Conservation (phyloP, 2,888 invertebrate species). For the Dilophus febrilis region DNA sequence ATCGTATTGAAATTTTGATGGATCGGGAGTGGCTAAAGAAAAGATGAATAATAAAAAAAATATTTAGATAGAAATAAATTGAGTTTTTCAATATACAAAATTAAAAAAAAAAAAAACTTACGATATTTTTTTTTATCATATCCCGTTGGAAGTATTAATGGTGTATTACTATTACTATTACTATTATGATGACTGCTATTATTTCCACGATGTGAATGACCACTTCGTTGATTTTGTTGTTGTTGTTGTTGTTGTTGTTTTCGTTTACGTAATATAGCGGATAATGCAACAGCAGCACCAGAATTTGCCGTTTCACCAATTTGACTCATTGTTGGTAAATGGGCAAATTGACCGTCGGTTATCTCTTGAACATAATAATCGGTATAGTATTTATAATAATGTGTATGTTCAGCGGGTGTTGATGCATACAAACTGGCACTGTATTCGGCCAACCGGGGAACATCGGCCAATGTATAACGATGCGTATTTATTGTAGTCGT, state of each 20-base stretch:
- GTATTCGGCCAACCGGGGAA: conserved; percentile 56
- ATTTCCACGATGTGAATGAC: conserved; percentile 21
- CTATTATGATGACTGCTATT: no score
- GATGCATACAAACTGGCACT: conserved; percentile 58
- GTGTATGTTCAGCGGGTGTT: conserved; percentile 48
- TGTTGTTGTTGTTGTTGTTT: conserved; percentile 19
- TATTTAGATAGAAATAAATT: conserved; percentile 4
- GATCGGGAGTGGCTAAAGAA: conserved; percentile 55
- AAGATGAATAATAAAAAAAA: not conserved
- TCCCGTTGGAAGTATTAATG: conserved; percentile 36
- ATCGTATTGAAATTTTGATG: conserved; percentile 83
- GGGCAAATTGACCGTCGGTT: conserved; percentile 21
- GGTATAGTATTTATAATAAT: conserved; percentile 53
- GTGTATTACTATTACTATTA: no score
- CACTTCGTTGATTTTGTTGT: conserved; percentile 17
- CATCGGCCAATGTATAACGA: conserved; percentile 41
- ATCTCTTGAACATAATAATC: conserved; percentile 44
- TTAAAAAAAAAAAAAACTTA: conserved; percentile 21
- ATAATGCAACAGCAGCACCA: conserved; percentile 77
- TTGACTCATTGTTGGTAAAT: conserved; percentile 19
- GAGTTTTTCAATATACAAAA: not conserved
- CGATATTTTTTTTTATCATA: conserved; percentile 49
- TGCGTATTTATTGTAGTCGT: conserved; percentile 14
- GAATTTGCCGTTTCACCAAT: conserved; percentile 45
- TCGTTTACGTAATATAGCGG: conserved; percentile 45